Base-by-base conservation (phyloP, 1,140 invertebrate species). In the Diorhabda carinulata region DNA sequence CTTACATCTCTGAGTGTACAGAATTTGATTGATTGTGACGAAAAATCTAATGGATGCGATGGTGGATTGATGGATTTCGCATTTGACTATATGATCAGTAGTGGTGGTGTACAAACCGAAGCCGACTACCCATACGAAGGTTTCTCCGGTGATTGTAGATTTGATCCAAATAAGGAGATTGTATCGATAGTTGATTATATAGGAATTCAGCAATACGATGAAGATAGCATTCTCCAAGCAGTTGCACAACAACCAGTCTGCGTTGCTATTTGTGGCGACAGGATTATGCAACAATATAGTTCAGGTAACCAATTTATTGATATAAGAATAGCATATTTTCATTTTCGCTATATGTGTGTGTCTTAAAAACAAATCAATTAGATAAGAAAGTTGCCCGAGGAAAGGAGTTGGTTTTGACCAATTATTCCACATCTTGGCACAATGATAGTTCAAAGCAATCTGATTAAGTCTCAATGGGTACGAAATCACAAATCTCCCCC, bases 1-100 rank as follows among this genome's bases (percentile, higher is more conserved):
- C 25, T 25, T 25, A 25, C 25, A 25, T 25, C 25, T 25, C 25
- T 99, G 0, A 97, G 94, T 74, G 97, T 99, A 84, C 97, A 99
- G 84, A 98, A 99, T 81, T 84, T 99, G 58, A 87, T 99, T 42
- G 98, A 99, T 84, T 99, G 98, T 79, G 78, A 1, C 86, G 87
- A 61, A 96, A 93, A 78, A 96, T 95, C 7, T 98, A 98, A 83
- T 80, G 97, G 97, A 60, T 99, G 97, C 83, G 89, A 93, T 73
- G 96, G 96, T 74, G 97, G 96, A 67, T 83, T 97, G 43, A 97
- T 97, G 94, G 93, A 96, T 81, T 84, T 90, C 72, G 93, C 92
- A 59, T 96, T 97, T 84, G 83, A 90, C 73, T 99, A 98, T 81
- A 89, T 99, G 74, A 93, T 89, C 80, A 88, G 91, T 52, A 98